Conservation (phyloP, 1,140 invertebrate genomes). For the Mactra quadrangularis region DNA sequence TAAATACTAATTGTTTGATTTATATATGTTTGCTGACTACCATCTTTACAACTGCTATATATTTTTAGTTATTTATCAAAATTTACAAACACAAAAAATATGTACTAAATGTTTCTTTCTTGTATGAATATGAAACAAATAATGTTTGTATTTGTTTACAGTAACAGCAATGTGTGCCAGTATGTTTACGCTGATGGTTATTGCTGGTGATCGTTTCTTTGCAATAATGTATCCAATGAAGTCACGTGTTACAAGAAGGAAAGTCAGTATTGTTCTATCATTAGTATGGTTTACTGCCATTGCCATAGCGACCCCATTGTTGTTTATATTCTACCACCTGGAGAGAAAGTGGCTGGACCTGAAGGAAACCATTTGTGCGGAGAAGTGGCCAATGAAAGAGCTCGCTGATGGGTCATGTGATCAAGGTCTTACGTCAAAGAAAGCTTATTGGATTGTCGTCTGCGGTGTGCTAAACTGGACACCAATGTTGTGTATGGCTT, state of each 20-base stretch:
- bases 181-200: constrained; percentile 84
- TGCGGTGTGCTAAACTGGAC: constrained; percentile 84
- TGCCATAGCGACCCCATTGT: constrained; percentile 81
- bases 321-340: constrained; percentile 79
- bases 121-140: no score
- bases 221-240: constrained; percentile 85
- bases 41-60: no score
- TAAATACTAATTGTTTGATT: no score
- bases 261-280: constrained; percentile 80
- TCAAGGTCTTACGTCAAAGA: constrained; percentile 68
- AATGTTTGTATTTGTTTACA: constrained; percentile 71
- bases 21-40: no score
- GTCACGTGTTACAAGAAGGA: constrained; percentile 82
- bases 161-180: constrained; percentile 84
- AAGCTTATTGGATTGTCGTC: constrained; percentile 83
- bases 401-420: constrained; percentile 67
- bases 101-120: no score
- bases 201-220: constrained; percentile 85
- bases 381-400: constrained; percentile 71
- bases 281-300: constrained; percentile 83
- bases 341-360: constrained; percentile 74
- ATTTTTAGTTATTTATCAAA: no score
- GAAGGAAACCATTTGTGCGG: constrained; percentile 75
- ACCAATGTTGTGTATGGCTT: constrained; percentile 84
- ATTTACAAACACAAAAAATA: no score